phyloP scores from a whole-genome alignment of 1,140 invertebrate species.

The Scylla paramamosain region DNA sequence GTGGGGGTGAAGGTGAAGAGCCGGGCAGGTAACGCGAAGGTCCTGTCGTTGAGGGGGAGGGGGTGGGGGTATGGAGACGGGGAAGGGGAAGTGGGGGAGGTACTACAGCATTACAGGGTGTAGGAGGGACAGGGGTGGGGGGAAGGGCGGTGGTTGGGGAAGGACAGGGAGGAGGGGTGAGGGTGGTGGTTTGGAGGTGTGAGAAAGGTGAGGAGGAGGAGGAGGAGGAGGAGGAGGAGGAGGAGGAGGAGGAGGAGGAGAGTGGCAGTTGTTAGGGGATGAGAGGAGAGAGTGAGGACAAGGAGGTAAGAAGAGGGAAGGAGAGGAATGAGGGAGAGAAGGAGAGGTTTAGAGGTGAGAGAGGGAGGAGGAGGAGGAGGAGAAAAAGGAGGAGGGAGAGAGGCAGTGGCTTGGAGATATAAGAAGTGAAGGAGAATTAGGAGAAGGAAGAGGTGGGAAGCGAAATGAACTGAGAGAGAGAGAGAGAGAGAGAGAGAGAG shows the following conservation, averaged over 20 bases:
- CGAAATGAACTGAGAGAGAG: slow-evolving; percentile 27
- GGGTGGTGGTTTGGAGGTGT: background rate
- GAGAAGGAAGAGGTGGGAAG: slow-evolving; percentile 29
- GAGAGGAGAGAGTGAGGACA: background rate
- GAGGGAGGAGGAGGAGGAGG: background rate
- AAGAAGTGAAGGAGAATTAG: slow-evolving; percentile 47
- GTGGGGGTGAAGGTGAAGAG: no score
- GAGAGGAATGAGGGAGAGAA: background rate
- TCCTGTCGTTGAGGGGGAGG: no score
- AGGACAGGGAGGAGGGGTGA: background rate
- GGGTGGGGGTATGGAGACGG: no score
- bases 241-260: no score
- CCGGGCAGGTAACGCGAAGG: no score
- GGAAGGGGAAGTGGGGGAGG: no score
- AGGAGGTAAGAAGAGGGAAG: slow-evolving; percentile 4
- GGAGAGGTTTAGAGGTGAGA: background rate
- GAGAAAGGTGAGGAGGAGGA: background rate
- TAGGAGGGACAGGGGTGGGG: no score
- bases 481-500: slow-evolving; percentile 49
- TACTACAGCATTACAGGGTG: no score
- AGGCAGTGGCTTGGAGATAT: background rate
- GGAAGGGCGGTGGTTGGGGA: no score
- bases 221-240: background rate
- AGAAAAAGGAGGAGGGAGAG: slow-evolving; percentile 22
- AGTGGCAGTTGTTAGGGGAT: no score